These are phyloP conservation scores for Drosophila lacicola DNA, from an alignment of 2,888 invertebrate species.

Conservation along the genomic window DNA sequence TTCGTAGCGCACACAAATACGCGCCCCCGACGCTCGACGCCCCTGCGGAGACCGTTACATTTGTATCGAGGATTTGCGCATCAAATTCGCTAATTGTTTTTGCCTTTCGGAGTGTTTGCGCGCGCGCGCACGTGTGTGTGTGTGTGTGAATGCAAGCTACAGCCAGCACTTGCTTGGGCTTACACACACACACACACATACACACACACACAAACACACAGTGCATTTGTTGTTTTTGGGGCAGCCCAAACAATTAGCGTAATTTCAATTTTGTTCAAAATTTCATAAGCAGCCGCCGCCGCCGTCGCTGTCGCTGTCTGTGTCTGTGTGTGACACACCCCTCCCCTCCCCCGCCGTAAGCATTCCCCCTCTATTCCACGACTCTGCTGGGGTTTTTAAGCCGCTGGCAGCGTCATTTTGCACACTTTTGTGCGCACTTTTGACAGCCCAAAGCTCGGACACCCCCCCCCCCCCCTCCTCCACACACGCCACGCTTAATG, in stretches of 20 bases:
- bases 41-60: conserved; percentile 45
- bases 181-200: conserved; percentile 23
- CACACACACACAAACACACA: conserved; percentile 12
- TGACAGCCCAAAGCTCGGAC: conserved; percentile 48
- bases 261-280: conserved; percentile 84
- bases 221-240: conserved; percentile 29
- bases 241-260: conserved; percentile 82
- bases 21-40: background rate
- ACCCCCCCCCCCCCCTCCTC: background rate
- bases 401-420: conserved; percentile 30
- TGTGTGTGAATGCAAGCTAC: background rate
- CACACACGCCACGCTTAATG: background rate
- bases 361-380: background rate
- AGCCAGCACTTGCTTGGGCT: conserved; percentile 34
- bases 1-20: conserved; percentile 11
- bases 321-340: conserved; percentile 20
- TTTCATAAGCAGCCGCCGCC: conserved; percentile 77
- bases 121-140: conserved; percentile 4
- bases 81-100: conserved; percentile 81
- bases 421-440: conserved; percentile 64
- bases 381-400: conserved; percentile 19
- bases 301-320: conserved; percentile 20
- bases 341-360: background rate
- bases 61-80: conserved; percentile 74
- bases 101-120: conserved; percentile 53